phyloP scores from a whole-genome alignment of 2,888 invertebrate species.

The Nudaria mundana region DNA sequence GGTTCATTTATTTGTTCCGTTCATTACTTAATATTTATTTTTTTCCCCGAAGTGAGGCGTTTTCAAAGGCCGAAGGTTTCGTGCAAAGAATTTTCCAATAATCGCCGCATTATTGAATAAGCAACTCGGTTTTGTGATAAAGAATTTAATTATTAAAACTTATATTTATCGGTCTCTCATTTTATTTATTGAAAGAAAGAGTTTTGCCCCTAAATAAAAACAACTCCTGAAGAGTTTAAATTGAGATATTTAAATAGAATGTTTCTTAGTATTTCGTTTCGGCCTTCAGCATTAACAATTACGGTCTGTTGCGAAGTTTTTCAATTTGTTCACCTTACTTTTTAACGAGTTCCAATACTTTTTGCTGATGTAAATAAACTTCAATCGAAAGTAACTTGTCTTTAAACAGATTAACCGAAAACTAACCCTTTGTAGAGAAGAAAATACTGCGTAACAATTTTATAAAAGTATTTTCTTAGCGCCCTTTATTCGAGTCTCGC shows the following conservation, averaged over 20 bases:
- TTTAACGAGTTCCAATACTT: conserved; percentile 5
- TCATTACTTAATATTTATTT: conserved; percentile 64
- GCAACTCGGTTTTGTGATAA: conserved; percentile 52
- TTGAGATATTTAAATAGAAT: neutral
- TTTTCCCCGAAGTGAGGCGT: conserved; percentile 31
- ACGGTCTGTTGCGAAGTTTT: neutral
- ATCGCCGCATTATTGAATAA: conserved; percentile 60
- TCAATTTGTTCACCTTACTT: conserved; percentile 2
- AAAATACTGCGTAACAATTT: too few species aligned
- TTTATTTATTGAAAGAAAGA: conserved; percentile 14
- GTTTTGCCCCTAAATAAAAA: conserved; percentile 16
- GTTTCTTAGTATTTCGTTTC: neutral
- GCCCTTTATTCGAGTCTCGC: too few species aligned
- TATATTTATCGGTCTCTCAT: conserved; percentile 22
- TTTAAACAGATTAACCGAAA: neutral
- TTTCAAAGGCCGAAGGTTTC: conserved; percentile 39
- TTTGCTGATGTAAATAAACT: neutral
- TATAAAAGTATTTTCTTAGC: too few species aligned
- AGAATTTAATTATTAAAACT: conserved; percentile 58
- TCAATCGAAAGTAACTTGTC: neutral
- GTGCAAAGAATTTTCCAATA: conserved; percentile 61
- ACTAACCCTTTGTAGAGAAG: neutral
- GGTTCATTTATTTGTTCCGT: conserved; percentile 63
- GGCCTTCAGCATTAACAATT: conserved; percentile 3
- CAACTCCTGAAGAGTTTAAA: conserved; percentile 2